phyloP scores from a whole-genome alignment of 2,113 vertebrate genomes.

The Charina bottae region DNA sequence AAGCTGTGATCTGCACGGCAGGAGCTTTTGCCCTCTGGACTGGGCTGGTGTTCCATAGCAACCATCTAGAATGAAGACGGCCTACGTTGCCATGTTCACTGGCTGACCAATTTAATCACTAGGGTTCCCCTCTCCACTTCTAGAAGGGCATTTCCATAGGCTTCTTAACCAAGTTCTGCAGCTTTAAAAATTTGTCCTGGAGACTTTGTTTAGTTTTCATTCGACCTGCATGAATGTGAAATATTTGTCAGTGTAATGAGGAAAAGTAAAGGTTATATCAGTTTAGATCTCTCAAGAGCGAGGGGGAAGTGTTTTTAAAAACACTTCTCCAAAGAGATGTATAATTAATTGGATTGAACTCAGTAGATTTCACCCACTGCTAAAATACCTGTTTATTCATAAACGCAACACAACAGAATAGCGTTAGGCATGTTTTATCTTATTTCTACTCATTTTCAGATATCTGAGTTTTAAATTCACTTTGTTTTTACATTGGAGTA shows the following conservation, averaged over 20 bases:
- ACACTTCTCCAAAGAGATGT: background rate
- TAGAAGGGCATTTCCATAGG: background rate
- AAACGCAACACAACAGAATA: background rate
- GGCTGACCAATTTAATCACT: background rate
- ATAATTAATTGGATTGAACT: background rate
- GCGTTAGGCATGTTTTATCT: background rate
- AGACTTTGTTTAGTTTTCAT: background rate
- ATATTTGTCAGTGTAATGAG: background rate
- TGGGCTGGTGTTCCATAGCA: background rate
- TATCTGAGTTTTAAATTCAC: background rate
- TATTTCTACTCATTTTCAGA: background rate
- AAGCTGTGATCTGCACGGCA: background rate
- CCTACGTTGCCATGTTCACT: background rate
- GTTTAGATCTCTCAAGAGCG: background rate
- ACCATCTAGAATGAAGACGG: background rate
- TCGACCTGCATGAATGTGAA: background rate
- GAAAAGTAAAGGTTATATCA: background rate
- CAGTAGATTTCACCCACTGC: background rate
- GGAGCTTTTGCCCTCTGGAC: background rate
- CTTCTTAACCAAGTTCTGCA: background rate
- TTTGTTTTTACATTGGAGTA: background rate
- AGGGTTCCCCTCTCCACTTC: background rate
- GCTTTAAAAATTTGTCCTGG: background rate
- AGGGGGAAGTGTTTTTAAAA: background rate
- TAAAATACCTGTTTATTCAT: background rate